Evolutionary conservation across 2,888 invertebrate genomes (phyloP).

Genomic region (Cryptus viduatorius): DNA sequence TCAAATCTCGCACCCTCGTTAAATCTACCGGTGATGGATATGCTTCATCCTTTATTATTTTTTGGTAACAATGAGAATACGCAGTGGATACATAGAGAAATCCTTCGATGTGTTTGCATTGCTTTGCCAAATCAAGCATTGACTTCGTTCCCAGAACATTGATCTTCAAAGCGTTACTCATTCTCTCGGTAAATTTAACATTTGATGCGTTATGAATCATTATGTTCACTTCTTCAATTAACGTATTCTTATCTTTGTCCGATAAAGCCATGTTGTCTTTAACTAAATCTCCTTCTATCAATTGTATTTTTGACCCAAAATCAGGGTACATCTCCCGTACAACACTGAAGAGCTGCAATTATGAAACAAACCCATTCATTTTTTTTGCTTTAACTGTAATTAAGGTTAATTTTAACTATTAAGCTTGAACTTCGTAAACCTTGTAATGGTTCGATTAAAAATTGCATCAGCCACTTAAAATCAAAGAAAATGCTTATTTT

Average conservation of each 20-base stretch:
- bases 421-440: background rate
- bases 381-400: no score
- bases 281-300: slow-evolving; percentile 50
- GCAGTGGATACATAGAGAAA: slow-evolving; percentile 65
- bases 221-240: slow-evolving; percentile 44
- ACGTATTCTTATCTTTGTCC: slow-evolving; percentile 22
- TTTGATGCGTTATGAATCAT: slow-evolving; percentile 63
- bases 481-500: background rate
- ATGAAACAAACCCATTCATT: background rate
- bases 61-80: slow-evolving; percentile 44
- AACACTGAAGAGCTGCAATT: slow-evolving; percentile 47
- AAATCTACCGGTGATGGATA: slow-evolving; percentile 73
- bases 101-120: slow-evolving; percentile 41
- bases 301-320: slow-evolving; percentile 37
- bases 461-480: background rate
- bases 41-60: slow-evolving; percentile 72
- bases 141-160: slow-evolving; percentile 59
- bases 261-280: slow-evolving; percentile 42
- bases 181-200: slow-evolving; percentile 50
- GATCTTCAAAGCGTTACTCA: background rate
- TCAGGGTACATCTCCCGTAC: slow-evolving; percentile 39
- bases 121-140: slow-evolving; percentile 50
- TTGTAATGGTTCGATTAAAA: background rate
- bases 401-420: background rate
- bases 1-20: slow-evolving; percentile 72